phyloP scores from a whole-genome alignment of 2,888 invertebrate genomes.

The Ectropis crepuscularia region DNA sequence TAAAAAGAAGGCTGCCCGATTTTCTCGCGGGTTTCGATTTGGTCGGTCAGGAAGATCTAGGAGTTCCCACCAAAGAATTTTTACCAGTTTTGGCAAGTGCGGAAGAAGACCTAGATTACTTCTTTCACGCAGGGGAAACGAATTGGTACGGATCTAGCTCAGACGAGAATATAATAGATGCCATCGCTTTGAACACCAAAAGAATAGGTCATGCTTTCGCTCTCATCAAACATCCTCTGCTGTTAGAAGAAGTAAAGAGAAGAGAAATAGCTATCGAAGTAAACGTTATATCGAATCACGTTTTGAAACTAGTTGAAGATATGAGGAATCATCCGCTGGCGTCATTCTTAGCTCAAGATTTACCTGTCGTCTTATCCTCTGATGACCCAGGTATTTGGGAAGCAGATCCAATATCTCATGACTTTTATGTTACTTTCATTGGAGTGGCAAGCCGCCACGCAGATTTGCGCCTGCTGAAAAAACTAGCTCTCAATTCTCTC shows the following conservation, averaged over 20 bases:
- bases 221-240: constrained; percentile 88
- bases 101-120: constrained; percentile 84
- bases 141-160: constrained; percentile 88
- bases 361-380: constrained; percentile 90
- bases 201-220: constrained; percentile 93
- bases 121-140: constrained; percentile 93
- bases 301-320: constrained; percentile 88
- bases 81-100: constrained; percentile 79
- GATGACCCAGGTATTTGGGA: constrained; percentile 93
- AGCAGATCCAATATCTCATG: constrained; percentile 87
- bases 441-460: constrained; percentile 89
- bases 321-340: constrained; percentile 91
- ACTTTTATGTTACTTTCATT: constrained; percentile 91
- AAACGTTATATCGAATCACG: constrained; percentile 92
- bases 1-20: constrained; percentile 84
- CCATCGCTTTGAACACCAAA: constrained; percentile 88
- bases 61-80: constrained; percentile 85
- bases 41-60: constrained; percentile 92
- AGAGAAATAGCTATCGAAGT: constrained; percentile 89
- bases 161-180: constrained; percentile 91
- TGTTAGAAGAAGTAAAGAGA: constrained; percentile 85
- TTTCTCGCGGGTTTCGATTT: constrained; percentile 93
- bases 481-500: constrained; percentile 90
- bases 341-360: constrained; percentile 85
- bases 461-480: constrained; percentile 89